Evolutionary conservation across 1,140 invertebrate genomes (phyloP), one percentile per base, ranked within the genome.

Genomic region (Hyles euphorbiae): DNA sequence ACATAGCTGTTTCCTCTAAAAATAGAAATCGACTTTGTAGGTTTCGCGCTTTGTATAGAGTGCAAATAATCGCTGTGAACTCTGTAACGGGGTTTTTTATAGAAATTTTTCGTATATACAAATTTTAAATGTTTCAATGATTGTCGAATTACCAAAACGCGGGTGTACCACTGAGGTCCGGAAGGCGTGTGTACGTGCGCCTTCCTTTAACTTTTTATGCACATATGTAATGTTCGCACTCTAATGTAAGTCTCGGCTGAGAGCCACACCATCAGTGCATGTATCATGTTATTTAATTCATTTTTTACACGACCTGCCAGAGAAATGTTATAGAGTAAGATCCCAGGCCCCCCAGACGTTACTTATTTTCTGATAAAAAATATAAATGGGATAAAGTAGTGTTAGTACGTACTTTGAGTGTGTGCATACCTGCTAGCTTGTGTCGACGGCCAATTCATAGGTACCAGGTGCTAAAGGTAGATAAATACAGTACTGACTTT

Each of bases 101-200:
- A 40, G 36, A 40, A 40, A 40, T 52, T 52, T 34, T 47, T 47
- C 46, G 50, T 51, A 48, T 48, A 44, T 12, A 53, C 33, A n/a
- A 52, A 33, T 3, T 54, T 40, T 22, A 22, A 67, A 70, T 68
- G 65, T 74, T 70, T 68, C 56, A 74, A 66, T 68, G 50, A 65
- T 79, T 83, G 82, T 77, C 80, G 82, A 83, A 83, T 85, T 78
- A 69, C 77, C 78, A 79, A 83, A 75, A 72, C 44, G 40, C 36
- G 11, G 47, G 51, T 72, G 67, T 67, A 69, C 48, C 60, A 67
- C 68, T 63, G 64, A 65, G 67, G 65, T 40, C 8, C 36, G 5
- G 36, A 2, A 8, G 36, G 36, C 36, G 22, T 22, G 22, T 22
- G 22, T 22, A 22, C 8, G 36, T 40, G 36, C 36, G 5, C 36